These are phyloP conservation scores for Ardeotis arabs DNA, from an alignment of 2,113 vertebrate species.

Conservation along the genomic window DNA sequence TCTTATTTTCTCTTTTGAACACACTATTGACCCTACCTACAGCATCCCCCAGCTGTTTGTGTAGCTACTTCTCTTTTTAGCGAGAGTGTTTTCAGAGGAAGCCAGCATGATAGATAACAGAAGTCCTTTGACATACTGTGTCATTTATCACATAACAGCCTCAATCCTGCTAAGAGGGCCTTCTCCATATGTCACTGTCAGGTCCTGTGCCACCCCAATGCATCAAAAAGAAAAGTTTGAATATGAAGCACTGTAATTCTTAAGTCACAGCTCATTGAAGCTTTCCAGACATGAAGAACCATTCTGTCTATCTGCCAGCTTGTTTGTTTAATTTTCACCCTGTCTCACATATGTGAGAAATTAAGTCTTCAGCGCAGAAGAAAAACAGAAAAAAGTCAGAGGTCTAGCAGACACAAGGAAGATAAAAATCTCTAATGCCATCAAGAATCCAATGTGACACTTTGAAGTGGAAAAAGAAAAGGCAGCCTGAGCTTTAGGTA, in stretches of 20 bases:
- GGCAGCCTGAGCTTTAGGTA: background rate
- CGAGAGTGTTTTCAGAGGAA: constrained; percentile 31
- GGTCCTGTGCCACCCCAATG: constrained; percentile 64
- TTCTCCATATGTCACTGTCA: constrained; percentile 80
- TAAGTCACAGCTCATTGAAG: constrained; percentile 64
- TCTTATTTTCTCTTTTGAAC: background rate
- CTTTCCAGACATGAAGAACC: constrained; percentile 36
- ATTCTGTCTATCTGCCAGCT: constrained; percentile 56
- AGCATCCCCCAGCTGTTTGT: background rate
- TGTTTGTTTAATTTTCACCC: constrained; percentile 66
- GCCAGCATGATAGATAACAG: constrained; percentile 79
- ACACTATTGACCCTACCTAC: background rate
- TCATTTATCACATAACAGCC: constrained; percentile 81
- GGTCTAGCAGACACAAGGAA: background rate
- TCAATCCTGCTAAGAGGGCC: constrained; percentile 69
- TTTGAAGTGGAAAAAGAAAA: constrained; percentile 30
- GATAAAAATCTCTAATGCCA: constrained; percentile 40
- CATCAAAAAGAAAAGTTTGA: constrained; percentile 77
- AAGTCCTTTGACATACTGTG: constrained; percentile 76
- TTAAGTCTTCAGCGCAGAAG: constrained; percentile 26
- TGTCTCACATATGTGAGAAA: constrained; percentile 37
- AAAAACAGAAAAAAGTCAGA: constrained; percentile 26
- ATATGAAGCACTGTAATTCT: constrained; percentile 69
- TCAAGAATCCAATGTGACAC: constrained; percentile 2
- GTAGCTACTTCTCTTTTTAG: background rate